A percentile compares a stretch with the other conserved stretches of the same genome.
Conservation (phyloP, 2,797 vertebrate species). For the Onychomys torridus region DNA sequence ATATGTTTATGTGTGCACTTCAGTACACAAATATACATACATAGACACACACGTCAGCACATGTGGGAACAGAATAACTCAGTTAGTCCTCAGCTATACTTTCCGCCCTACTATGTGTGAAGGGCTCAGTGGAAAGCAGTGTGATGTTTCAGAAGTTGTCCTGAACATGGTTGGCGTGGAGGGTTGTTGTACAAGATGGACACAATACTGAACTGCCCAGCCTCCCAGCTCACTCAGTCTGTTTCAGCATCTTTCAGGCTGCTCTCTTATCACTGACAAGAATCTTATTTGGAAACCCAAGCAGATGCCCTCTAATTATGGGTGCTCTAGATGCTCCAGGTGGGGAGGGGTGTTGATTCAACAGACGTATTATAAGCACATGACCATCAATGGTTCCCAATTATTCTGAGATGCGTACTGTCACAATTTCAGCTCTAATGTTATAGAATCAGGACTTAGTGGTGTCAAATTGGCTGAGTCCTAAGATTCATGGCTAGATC, state of each 20-base stretch:
- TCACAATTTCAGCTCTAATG: background rate
- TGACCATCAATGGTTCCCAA: background rate
- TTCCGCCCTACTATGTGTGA: background rate
- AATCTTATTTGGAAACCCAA: background rate
- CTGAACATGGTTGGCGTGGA: background rate
- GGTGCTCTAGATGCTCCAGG: background rate
- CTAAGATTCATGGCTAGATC: background rate
- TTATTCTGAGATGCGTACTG: background rate
- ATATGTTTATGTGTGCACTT: background rate
- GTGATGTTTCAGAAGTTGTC: background rate
- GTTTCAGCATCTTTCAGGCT: background rate
- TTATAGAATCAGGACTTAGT: background rate
- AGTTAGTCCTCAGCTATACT: background rate
- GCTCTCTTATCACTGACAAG: background rate
- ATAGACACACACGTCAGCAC: background rate
- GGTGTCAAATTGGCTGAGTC: background rate
- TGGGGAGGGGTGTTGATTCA: background rate
- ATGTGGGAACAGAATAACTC: background rate
- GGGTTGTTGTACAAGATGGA: background rate
- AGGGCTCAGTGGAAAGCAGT: background rate
- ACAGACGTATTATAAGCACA: background rate
- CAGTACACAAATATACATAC: background rate
- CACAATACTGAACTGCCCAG: background rate
- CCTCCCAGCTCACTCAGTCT: background rate
- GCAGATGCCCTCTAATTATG: background rate